Base-by-base conservation (phyloP, 1,140 invertebrate genomes). In the Sminthurinus signatus region DNA sequence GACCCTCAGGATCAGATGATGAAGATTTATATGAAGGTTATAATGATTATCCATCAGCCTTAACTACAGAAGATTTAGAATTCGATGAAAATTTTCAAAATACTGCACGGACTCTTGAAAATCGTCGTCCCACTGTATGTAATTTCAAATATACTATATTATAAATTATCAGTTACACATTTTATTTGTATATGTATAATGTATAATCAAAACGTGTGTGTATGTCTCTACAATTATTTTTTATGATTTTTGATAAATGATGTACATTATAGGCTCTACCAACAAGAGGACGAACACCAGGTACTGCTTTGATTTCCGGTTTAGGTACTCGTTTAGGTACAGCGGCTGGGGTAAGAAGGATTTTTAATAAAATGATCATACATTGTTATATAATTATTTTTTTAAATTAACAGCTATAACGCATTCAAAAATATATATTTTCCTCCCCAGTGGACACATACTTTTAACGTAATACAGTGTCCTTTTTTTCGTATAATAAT, bases 1-100 rank as follows among this genome's bases (percentile, higher is more conserved):
- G 54, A 27, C 29, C 32, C 36, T 14, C 8, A 12, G 36, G 8
- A 12, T 60, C 64, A 12, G 74, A 73, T 57, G 75, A 76, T 44
- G 83, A 85, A 66, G 84, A 86, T 73, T 75, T 86, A 51, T 87
- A 87, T 75, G 78, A 78, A 36, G 85, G 85, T 28, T 87, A 84
- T 71, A 84, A 86, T 77, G 84, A 86, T 64, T 85, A 83, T 70
- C 80, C 84, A 69, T 80, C 83, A 12, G 78, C 78, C 8, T 77
- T 86, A 28, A 83, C 82, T 69, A 84, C 81, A 21, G 81, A 85
- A 76, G 81, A 85, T 76, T 75, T 87, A 39, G 80, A 83, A 57
- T 78, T 84, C 72, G 86, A 87, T 78, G 80, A 83, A 71, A 78
- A 76, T 51, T 84, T 71, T 77, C 80, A 73, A 77, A 78, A 63